Evolutionary conservation across 2,888 invertebrate genomes (phyloP), one percentile per base, ranked within the genome.

Genomic region (Andrena trimmerana): DNA sequence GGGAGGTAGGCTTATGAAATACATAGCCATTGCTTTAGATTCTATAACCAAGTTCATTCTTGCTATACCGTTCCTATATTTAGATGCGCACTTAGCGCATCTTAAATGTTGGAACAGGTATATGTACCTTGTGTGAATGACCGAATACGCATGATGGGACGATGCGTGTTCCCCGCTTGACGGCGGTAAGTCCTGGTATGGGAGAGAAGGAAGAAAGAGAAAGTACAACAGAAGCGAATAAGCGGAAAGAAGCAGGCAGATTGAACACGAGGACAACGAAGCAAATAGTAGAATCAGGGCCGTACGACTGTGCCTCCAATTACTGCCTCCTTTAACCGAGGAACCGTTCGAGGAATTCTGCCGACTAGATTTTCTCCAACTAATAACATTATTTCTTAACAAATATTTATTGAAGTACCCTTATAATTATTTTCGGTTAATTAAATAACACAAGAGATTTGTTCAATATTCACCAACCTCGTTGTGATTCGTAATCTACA

Each of bases 71-170:
- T 79, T 81, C 74, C 88, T 90, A 89, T 90, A 90, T 90, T 90
- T 90, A 90, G 86, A 85, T 83, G 78, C 78, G 86, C 89, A 90
- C 85, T 89, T 89, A 81, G 82, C 78, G 87, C 86, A 90, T 89
- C 81, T 85, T 76, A 87, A 90, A 87, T 82, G 86, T 85, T 84
- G 81, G 72, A 88, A 88, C 86, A 90, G 90, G 88, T 91, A 90
- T 90, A 89, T 86, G 88, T 90, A 89, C 86, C 87, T 85, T 89
- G 90, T 91, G 91, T 90, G 90, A 91, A 91, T 88, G 92, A 91
- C 92, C 92, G 91, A 90, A 86, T 86, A 86, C 87, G 84, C 85
- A 86, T 79, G 85, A 83, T 81, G 82, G 76, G 78, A 84, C 81
- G 82, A 81, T 83, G 85, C 81, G 86, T 81, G 81, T 77, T 86